phyloP scores from a whole-genome alignment of 2,113 vertebrate genomes.

The Brachypodius melanocephalos region DNA sequence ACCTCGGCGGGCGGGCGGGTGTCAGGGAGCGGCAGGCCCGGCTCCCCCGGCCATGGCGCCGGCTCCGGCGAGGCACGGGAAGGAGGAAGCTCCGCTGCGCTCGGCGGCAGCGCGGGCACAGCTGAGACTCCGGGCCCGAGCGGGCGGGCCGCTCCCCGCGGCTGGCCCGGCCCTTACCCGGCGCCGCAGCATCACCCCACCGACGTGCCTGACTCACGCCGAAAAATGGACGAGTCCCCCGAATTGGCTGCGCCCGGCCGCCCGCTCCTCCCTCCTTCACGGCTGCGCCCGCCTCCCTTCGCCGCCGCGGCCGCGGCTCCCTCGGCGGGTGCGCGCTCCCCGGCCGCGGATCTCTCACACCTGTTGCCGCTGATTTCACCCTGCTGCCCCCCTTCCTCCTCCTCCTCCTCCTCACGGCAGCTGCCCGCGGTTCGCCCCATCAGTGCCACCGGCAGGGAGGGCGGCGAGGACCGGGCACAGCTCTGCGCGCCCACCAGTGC shows the following conservation, averaged over 20 bases:
- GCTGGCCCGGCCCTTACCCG: background rate
- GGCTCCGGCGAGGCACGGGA: background rate
- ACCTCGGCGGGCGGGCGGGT: background rate
- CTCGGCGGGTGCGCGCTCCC: background rate
- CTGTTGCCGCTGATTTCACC: background rate
- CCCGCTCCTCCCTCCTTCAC: background rate
- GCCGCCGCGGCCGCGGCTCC: background rate
- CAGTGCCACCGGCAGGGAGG: background rate
- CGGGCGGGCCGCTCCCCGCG: background rate
- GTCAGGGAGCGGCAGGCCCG: background rate
- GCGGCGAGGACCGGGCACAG: background rate
- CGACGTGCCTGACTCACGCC: constrained; percentile 37
- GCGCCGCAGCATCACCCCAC: constrained; percentile 23
- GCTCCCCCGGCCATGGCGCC: constrained; percentile 4
- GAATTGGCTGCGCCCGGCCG: constrained; percentile 2
- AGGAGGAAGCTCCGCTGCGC: background rate
- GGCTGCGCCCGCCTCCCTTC: background rate
- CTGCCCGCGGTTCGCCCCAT: background rate
- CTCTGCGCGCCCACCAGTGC: background rate
- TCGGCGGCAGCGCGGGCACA: background rate
- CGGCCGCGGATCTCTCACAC: background rate
- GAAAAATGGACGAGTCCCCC: constrained; percentile 29
- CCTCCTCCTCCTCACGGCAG: background rate
- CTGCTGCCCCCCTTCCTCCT: background rate
- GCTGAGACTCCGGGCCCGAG: background rate